These are phyloP conservation scores for Leptinotarsa peninsularis DNA, from an alignment of 2,888 invertebrate species.

Conservation along the genomic window DNA sequence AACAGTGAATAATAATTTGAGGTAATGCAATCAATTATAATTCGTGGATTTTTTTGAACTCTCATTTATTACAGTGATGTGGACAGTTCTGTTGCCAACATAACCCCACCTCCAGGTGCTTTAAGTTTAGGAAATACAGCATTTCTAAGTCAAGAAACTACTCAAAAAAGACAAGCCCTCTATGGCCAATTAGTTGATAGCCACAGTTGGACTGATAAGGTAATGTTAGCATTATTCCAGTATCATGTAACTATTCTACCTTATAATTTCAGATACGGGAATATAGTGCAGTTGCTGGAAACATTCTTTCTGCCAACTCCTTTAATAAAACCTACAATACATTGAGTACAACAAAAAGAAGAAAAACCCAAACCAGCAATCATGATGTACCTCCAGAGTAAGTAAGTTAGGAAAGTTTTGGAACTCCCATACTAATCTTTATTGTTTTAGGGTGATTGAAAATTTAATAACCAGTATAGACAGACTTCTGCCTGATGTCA, in stretches of 20 bases:
- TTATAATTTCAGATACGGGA: conserved; percentile 75
- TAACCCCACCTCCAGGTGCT: conserved; percentile 83
- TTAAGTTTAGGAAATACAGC: conserved; percentile 88
- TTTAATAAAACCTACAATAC: conserved; percentile 87
- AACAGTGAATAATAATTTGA: conserved; percentile 83
- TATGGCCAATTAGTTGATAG: conserved; percentile 90
- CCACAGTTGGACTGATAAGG: conserved; percentile 94
- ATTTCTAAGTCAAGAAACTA: conserved; percentile 89
- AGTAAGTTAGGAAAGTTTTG: conserved; percentile 66
- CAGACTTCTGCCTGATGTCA: conserved; percentile 83
- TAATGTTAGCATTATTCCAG: conserved; percentile 62
- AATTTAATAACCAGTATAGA: conserved; percentile 82
- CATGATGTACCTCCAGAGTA: conserved; percentile 88
- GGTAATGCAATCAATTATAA: conserved; percentile 64
- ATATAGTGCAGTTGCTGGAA: conserved; percentile 84
- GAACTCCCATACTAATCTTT: conserved; percentile 21
- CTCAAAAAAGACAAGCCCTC: conserved; percentile 87
- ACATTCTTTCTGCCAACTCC: conserved; percentile 85
- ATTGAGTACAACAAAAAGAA: conserved; percentile 82
- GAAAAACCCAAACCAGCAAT: conserved; percentile 83
- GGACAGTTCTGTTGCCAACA: conserved; percentile 79
- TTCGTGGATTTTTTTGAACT: not conserved
- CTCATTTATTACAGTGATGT: conserved; percentile 74
- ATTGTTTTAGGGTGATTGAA: conserved; percentile 77
- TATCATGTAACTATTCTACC: not conserved